These are phyloP conservation scores for Andrena cerasifolii DNA, from an alignment of 1,140 invertebrate species.

Conservation along the genomic window DNA sequence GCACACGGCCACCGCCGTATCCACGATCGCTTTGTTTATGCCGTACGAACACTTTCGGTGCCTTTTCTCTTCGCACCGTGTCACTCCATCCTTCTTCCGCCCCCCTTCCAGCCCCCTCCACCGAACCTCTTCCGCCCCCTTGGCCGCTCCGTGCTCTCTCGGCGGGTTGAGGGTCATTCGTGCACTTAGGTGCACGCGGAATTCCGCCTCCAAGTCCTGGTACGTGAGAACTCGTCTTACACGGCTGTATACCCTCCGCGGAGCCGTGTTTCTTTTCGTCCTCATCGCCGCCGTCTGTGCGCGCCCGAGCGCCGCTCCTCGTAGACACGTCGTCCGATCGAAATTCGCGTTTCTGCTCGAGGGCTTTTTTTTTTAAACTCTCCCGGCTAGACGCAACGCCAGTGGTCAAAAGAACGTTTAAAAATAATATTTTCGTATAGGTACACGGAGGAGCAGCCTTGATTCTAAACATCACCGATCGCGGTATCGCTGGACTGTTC, in stretches of 20 bases:
- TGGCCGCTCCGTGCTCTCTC: neutral
- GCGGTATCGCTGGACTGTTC: no score
- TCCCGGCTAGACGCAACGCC: neutral
- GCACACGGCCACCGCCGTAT: conserved; percentile 24
- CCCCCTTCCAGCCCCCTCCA: neutral
- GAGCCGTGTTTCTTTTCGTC: conserved; percentile 17
- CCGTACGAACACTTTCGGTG: conserved; percentile 66
- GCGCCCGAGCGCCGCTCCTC: neutral
- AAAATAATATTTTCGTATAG: no score
- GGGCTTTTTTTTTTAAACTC: neutral
- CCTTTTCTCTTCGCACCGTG: conserved; percentile 48
- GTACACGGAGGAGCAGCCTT: no score
- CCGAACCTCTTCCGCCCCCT: neutral
- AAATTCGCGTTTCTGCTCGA: conserved; percentile 3
- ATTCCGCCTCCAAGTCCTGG: conserved; percentile 68
- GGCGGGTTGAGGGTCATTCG: conserved; percentile 61
- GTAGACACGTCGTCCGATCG: conserved; percentile 1
- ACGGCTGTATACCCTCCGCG: conserved; percentile 15
- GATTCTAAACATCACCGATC: no score
- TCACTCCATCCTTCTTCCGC: conserved; percentile 50
- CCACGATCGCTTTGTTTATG: conserved; percentile 67
- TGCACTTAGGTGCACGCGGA: conserved; percentile 66
- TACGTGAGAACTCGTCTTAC: conserved; percentile 66
- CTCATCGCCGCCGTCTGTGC: neutral
- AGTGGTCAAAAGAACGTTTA: no score